Evolutionary conservation across 2,797 vertebrate species (phyloP), one percentile per base, ranked within the genome.

Genomic region (Decapterus maruadsi): DNA sequence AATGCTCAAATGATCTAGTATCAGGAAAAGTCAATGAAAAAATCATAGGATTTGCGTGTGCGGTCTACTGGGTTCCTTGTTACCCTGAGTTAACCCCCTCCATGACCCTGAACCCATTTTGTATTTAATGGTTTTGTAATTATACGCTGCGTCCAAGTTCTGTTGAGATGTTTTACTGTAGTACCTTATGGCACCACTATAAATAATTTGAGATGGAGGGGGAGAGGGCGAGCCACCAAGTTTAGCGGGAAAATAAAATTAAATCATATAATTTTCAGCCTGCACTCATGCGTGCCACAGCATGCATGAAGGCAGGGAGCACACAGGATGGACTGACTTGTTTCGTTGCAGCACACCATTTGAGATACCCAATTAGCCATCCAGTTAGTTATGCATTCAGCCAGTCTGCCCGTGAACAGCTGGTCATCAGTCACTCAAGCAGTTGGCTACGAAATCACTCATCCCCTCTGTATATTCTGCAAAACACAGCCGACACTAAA

Each of bases 381-480:
- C 2, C 19, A 56, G 46, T 72, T 63, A 68, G 53, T 77, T 56
- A 53, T 19, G 63, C 36, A 43, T 22, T 80, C 72, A 48, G 40
- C 34, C 71, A 67, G 66, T 63, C 63, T 67, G 53, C 29, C 38
- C 29, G 68, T 36, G 26, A 77, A 75, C 71, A 75, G 72, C 64
- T 7, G 13, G 34, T 55, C 80, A 77, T 86, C 70, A 71, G 67
- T 81, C 67, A 83, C 51, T 26, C 11, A 64, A 40, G 51, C 67
- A 56, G 29, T 29, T 43, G n/a, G 59, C 56, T 50, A 40, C 20
- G 59, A 58, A 80, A 67, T 55, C 20, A 22, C 11, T 69, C 26
- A 11, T 38, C 48, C 26, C 6, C 50, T 13, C 57, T 55, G 64
- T 31, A 48, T 42, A 57, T 65, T 19, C 29, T n/a, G 2, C 11